phyloP scores from a whole-genome alignment of 2,113 vertebrate genomes.

The Rhinopithecus roxellana region DNA sequence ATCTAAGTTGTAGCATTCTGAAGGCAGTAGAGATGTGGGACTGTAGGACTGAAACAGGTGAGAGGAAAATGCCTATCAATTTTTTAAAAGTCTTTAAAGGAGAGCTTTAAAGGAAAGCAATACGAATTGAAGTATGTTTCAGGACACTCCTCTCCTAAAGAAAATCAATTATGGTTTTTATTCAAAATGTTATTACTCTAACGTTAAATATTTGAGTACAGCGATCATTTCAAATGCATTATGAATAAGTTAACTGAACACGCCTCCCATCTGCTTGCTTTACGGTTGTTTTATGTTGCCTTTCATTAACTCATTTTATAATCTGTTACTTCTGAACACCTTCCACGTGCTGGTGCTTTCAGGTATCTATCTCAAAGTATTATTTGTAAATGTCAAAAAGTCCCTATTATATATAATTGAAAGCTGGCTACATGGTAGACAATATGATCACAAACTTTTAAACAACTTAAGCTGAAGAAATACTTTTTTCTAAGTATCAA shows the following conservation, averaged over 20 bases:
- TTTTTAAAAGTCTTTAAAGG: background rate
- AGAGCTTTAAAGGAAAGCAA: background rate
- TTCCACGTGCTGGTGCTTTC: background rate
- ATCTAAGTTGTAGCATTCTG: background rate
- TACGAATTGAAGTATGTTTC: background rate
- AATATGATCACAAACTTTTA: background rate
- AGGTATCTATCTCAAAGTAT: background rate
- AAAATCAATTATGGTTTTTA: background rate
- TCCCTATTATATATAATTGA: background rate
- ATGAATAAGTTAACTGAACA: background rate
- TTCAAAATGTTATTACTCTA: background rate
- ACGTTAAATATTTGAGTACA: background rate
- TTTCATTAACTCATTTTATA: background rate
- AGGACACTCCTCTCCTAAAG: background rate
- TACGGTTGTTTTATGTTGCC: background rate
- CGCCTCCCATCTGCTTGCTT: background rate
- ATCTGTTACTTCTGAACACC: background rate
- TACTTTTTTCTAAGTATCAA: background rate
- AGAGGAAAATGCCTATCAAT: background rate
- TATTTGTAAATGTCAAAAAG: slow-evolving; percentile 6
- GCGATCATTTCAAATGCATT: background rate
- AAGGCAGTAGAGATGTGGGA: background rate
- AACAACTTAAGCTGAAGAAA: background rate
- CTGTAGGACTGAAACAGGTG: background rate
- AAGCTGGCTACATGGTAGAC: background rate